Evolutionary conservation across 1,140 invertebrate species (phyloP).

Genomic region (Caerostris darwini): DNA sequence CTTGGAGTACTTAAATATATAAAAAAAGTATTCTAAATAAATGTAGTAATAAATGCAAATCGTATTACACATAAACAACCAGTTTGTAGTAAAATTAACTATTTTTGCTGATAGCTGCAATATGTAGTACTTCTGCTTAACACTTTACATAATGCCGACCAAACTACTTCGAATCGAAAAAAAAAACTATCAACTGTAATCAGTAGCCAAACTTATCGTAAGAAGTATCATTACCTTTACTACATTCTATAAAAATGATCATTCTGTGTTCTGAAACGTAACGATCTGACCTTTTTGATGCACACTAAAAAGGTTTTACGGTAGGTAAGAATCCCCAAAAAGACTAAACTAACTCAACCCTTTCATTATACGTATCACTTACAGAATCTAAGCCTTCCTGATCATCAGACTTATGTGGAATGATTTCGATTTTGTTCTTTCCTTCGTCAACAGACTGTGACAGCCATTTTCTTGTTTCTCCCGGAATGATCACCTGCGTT

Average conservation of each 20-base stretch:
- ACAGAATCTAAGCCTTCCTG: neutral
- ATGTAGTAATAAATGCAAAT: no score
- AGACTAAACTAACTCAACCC: neutral
- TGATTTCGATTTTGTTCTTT: neutral
- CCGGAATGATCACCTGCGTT: neutral
- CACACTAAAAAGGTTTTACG: neutral
- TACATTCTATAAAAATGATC: neutral
- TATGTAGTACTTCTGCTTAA: no score
- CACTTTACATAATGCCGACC: no score
- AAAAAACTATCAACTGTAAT: neutral
- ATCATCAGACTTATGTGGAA: neutral
- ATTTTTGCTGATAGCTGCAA: no score
- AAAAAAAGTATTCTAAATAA: no score
- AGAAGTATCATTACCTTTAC: neutral
- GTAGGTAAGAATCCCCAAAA: neutral
- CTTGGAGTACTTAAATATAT: no score
- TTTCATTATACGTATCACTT: neutral
- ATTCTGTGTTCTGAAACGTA: neutral
- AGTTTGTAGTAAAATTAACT: no score
- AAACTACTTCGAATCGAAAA: no score
- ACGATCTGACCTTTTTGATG: neutral
- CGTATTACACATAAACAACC: no score
- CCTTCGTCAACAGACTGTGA: neutral
- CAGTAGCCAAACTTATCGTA: neutral
- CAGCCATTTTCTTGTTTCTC: neutral